Base-by-base conservation (phyloP, 2,113 vertebrate genomes). In the Lutjanus erythropterus region DNA sequence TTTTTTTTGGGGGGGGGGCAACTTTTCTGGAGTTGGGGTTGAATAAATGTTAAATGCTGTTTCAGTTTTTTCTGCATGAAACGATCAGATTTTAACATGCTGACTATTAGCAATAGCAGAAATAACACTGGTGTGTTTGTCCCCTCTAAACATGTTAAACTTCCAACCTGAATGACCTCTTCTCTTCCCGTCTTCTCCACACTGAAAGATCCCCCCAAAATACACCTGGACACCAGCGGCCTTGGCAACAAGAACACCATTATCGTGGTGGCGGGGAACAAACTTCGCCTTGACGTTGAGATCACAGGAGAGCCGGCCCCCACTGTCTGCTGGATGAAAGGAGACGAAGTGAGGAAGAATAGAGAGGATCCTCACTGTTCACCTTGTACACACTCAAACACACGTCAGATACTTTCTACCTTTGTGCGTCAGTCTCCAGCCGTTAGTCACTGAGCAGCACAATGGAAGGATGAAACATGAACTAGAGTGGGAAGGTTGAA, bases 251-350 rank as follows among this genome's bases (percentile, higher is more conserved):
- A 96, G 31, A 98, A 97, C 77, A 89, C 92, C 3, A 86, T 98
- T 6, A 93, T 94, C 0, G 97, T 98, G 0, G 97, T 98, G 73
- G 97, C 97, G 0, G 97, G 97, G 2, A 97, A 98, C 93, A 97
- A 97, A 66, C 88, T 98, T 27, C 94, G 97, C 25, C 88, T 98
- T 21, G 97, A 98, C 0, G 95, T 98, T 47, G 89, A 96, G 75
- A 95, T 97, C 90, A 92, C 95, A 0, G 97, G 97, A 52, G 97
- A 98, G 35, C 97, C 97, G 0, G 94, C 90, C 5, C 97, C 97
- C 1, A 93, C 92, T 0, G 95, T 96, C 53, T 91, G 89, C 84
- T 98, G 97, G 97, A 91, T 90, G 76, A 98, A 83, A 87, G 95
- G 89, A 16, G 93, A 94, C 0, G 4, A 85, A 9, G 97, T 97